phyloP scores from a whole-genome alignment of 2,113 vertebrate genomes.

The Pardalotus punctatus region DNA sequence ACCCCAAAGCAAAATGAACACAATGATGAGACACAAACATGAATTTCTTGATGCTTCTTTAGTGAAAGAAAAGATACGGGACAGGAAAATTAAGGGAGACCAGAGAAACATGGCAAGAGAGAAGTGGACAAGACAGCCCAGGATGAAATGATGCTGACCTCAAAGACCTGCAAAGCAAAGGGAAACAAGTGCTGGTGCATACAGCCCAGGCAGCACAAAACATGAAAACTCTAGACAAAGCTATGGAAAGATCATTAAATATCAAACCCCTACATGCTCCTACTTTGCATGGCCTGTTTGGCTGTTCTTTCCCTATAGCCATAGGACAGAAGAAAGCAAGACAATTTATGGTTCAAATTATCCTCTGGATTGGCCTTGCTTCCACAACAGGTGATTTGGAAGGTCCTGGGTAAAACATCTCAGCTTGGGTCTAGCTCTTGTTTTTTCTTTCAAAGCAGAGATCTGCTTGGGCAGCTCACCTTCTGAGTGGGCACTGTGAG shows the following conservation, averaged over 20 bases:
- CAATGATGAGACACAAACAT: background rate
- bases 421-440: background rate
- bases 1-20: background rate
- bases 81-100: background rate
- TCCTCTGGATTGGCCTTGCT: background rate
- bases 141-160: background rate
- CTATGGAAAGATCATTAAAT: background rate
- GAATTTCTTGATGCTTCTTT: background rate
- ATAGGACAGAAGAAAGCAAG: background rate
- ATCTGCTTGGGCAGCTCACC: background rate
- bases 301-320: background rate
- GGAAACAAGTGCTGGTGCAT: background rate
- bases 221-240: background rate
- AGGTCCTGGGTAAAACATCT: background rate
- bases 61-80: background rate
- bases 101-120: background rate
- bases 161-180: background rate
- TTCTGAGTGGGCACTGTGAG: background rate
- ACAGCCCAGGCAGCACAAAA: background rate
- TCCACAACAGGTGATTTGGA: background rate
- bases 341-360: background rate
- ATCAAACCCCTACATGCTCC: background rate
- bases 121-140: background rate
- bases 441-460: background rate
- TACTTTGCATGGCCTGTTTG: background rate